Evolutionary conservation across 2,888 invertebrate genomes (phyloP).

Genomic region (Zootermopsis nevadensis): DNA sequence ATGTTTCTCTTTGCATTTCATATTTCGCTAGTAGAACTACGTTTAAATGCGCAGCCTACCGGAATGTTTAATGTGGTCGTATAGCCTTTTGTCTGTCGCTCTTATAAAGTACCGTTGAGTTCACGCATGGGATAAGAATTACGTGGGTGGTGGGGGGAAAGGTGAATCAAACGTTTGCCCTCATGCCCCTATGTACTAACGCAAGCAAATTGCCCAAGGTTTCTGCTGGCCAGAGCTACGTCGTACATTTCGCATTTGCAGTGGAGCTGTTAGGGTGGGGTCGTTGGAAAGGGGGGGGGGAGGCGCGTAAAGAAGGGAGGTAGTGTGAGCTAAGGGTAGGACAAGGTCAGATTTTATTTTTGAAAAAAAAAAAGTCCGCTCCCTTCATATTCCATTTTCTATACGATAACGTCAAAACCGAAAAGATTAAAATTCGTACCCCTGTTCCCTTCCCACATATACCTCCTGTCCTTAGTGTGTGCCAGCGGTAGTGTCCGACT

Average conservation of each 20-base stretch:
- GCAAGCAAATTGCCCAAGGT: constrained; percentile 40
- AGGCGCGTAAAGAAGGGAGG: neutral
- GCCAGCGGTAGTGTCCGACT: constrained; percentile 31
- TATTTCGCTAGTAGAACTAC: constrained; percentile 23
- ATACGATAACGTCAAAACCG: constrained; percentile 44
- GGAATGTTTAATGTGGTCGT: constrained; percentile 41
- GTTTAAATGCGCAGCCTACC: constrained; percentile 29
- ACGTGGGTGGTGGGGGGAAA: constrained; percentile 32
- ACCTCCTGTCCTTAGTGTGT: constrained; percentile 10
- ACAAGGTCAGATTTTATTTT: constrained; percentile 26
- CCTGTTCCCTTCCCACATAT: constrained; percentile 23
- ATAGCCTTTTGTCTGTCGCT: constrained; percentile 39
- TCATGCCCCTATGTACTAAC: constrained; percentile 34
- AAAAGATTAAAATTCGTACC: constrained; percentile 45
- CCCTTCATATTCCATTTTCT: constrained; percentile 37
- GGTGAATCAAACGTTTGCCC: constrained; percentile 38
- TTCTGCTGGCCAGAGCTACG: constrained; percentile 30
- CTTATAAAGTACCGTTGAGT: constrained; percentile 27
- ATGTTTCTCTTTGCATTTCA: constrained; percentile 7
- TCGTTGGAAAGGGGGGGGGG: neutral
- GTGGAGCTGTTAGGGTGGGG: constrained; percentile 8
- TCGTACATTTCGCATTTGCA: constrained; percentile 39
- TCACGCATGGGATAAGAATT: constrained; percentile 43
- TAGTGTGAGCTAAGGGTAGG: constrained; percentile 22
- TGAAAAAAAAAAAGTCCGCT: constrained; percentile 23